These are phyloP conservation scores for Spisula subtruncata DNA, from an alignment of 2,888 invertebrate genomes.

Conservation along the genomic window DNA sequence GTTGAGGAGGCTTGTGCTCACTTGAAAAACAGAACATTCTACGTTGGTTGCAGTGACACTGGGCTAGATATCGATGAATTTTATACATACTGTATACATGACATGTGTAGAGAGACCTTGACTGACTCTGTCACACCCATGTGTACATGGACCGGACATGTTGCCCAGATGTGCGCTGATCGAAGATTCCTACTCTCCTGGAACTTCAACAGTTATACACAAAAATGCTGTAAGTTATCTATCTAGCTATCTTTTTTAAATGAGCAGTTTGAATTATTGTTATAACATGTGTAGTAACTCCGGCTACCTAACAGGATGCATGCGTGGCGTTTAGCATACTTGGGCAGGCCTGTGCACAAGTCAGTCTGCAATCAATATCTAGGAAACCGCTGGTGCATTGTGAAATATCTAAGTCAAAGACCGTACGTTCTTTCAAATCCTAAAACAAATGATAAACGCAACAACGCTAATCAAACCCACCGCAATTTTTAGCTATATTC, in stretches of 20 bases:
- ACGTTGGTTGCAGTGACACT: conserved; percentile 6
- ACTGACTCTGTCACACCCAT: conserved; percentile 21
- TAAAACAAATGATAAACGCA: too few relatives aligned
- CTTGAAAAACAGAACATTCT: conserved; percentile 39
- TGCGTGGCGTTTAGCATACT: too few relatives aligned
- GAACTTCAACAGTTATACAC: conserved; percentile 32
- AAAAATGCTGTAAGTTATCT: conserved; percentile 44
- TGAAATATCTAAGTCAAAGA: too few relatives aligned
- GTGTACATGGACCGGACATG: conserved; percentile 56
- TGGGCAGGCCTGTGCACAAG: too few relatives aligned
- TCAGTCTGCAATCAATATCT: too few relatives aligned
- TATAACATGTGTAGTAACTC: too few relatives aligned
- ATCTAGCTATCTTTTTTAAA: neutral
- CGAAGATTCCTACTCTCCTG: neutral
- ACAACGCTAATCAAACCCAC: too few relatives aligned
- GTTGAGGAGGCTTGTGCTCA: conserved; percentile 34
- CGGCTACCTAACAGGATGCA: too few relatives aligned
- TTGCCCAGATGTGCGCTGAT: neutral
- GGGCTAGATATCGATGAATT: neutral
- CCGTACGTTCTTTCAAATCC: too few relatives aligned
- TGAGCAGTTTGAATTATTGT: neutral
- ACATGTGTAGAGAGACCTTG: conserved; percentile 34
- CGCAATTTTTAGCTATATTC: too few relatives aligned
- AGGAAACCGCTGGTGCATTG: too few relatives aligned
- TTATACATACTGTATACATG: conserved; percentile 41